These are phyloP conservation scores for Pristionchus japonicus DNA, from an alignment of 2,888 invertebrate genomes.

Conservation along the genomic window DNA sequence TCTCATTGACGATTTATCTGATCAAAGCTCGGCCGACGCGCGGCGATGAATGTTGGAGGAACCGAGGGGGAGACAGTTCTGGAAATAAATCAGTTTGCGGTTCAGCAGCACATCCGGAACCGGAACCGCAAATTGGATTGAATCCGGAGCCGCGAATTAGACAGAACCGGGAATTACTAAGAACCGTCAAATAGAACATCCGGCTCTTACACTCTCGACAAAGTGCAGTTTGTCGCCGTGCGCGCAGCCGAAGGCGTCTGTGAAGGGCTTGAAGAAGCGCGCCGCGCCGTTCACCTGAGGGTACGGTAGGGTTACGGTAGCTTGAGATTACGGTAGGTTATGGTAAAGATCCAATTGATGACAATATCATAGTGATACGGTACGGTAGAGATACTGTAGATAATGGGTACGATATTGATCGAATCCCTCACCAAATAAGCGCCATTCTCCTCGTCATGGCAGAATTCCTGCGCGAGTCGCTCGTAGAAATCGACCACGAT, in stretches of 20 bases:
- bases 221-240: background rate
- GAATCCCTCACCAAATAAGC: background rate
- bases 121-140: too few species aligned
- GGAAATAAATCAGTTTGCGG: too few species aligned
- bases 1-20: background rate
- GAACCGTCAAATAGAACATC: background rate
- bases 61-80: conserved; percentile 16
- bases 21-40: background rate
- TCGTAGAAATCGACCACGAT: background rate
- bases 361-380: background rate
- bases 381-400: background rate
- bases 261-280: conserved; percentile 35
- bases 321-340: background rate
- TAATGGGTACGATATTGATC: background rate
- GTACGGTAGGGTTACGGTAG: too few species aligned
- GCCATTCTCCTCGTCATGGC: background rate
- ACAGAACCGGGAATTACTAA: background rate
- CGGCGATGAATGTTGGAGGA: conserved; percentile 24
- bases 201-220: background rate
- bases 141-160: background rate
- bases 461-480: background rate
- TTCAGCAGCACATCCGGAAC: too few species aligned
- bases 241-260: background rate
- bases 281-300: background rate
- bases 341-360: too few species aligned